phyloP scores from a whole-genome alignment of 2,888 invertebrate genomes.

The Stramonita haemastoma region DNA sequence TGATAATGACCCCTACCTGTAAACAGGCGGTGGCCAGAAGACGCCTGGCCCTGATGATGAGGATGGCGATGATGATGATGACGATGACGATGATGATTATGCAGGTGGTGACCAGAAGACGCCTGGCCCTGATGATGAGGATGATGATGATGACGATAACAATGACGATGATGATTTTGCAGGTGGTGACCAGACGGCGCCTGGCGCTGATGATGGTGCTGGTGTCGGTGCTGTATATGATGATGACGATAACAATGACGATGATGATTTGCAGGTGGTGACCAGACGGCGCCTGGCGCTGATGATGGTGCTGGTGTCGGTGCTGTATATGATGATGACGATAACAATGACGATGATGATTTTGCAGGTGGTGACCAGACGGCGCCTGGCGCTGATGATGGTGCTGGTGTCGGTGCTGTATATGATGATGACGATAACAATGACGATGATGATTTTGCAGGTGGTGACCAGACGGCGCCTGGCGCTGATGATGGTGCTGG shows the following conservation, averaged over 20 bases:
- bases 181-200: slow-evolving; percentile 83
- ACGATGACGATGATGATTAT: not conserved
- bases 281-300: not conserved
- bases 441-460: not conserved
- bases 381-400: not conserved
- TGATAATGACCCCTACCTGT: not conserved
- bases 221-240: slow-evolving; percentile 85
- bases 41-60: not conserved
- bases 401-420: slow-evolving; percentile 77
- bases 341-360: not conserved
- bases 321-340: slow-evolving; percentile 82
- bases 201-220: slow-evolving; percentile 87
- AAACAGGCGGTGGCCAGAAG: not conserved
- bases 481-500: slow-evolving; percentile 85
- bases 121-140: not conserved
- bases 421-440: slow-evolving; percentile 78
- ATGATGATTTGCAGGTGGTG: not conserved
- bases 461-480: slow-evolving; percentile 85
- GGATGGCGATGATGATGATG: not conserved
- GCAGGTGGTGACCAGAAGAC: not conserved
- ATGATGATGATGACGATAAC: not conserved
- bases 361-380: not conserved
- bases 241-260: not conserved
- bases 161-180: not conserved
- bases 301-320: slow-evolving; percentile 77